These are phyloP conservation scores for Anguilla obscura DNA, from an alignment of 2,797 vertebrate species.

Conservation along the genomic window DNA sequence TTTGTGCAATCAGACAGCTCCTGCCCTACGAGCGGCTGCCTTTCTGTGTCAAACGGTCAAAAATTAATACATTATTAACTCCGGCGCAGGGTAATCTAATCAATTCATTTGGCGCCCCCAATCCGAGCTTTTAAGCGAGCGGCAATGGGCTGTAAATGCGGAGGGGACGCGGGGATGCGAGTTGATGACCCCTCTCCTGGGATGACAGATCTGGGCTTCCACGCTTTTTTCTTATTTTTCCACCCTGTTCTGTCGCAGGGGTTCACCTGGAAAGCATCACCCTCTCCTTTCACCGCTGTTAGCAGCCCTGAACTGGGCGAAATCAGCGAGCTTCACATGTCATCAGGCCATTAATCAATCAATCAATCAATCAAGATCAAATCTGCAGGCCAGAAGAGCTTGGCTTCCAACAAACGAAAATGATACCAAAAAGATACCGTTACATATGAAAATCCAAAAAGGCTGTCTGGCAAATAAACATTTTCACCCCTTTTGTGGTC, in stretches of 20 bases:
- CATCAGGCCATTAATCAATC: conserved; percentile 47
- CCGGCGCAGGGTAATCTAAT: conserved; percentile 80
- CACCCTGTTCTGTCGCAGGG: neutral
- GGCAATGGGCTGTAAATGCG: conserved; percentile 68
- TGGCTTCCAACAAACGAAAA: conserved; percentile 55
- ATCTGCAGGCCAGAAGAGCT: conserved; percentile 75
- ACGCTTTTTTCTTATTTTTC: neutral
- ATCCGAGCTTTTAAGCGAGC: conserved; percentile 71
- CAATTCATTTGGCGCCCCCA: conserved; percentile 78
- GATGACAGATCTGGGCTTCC: conserved; percentile 22
- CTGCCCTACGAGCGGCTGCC: conserved; percentile 71
- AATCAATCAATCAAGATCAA: conserved; percentile 74
- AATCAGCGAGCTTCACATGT: neutral
- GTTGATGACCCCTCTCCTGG: neutral
- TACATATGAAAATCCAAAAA: neutral
- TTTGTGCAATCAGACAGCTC: conserved; percentile 95
- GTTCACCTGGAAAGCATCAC: neutral
- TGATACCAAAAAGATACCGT: neutral
- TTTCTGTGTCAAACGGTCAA: conserved; percentile 83
- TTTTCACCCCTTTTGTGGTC: neutral
- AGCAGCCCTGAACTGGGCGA: neutral
- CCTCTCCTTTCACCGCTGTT: neutral
- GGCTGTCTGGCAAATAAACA: neutral
- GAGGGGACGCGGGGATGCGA: neutral
- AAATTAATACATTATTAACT: conserved; percentile 98